Percentiles rank a stretch among this genome's conserved stretches.
Evolutionary conservation across 2,888 invertebrate genomes (phyloP).

Genomic region (Caenorhabditis uteleia): DNA sequence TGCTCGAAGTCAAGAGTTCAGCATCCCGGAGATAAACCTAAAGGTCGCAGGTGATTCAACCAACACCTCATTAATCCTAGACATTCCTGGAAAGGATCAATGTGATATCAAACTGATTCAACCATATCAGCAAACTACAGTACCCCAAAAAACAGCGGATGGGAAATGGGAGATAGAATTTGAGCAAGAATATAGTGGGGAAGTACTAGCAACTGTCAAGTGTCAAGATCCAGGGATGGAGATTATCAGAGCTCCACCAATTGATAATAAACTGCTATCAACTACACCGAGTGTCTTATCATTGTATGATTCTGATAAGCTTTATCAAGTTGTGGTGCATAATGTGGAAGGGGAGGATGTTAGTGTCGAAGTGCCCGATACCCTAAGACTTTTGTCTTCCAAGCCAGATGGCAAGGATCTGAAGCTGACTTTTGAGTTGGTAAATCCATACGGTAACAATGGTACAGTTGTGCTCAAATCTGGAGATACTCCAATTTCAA

Average conservation of each 20-base stretch:
- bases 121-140: slow-evolving; percentile 9
- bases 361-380: no score
- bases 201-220: slow-evolving; percentile 31
- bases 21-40: slow-evolving; percentile 29
- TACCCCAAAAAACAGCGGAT: neutral
- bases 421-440: no score
- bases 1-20: slow-evolving; percentile 10
- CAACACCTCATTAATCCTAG: no score
- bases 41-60: slow-evolving; percentile 24
- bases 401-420: no score
- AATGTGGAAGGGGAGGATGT: no score
- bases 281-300: slow-evolving; percentile 3
- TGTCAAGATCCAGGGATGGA: slow-evolving; percentile 20
- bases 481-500: no score
- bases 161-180: slow-evolving; percentile 11
- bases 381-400: neutral
- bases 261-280: no score
- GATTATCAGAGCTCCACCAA: slow-evolving; percentile 28
- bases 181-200: slow-evolving; percentile 22
- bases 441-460: no score
- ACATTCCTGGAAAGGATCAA: no score
- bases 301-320: no score
- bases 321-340: no score
- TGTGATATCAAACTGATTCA: slow-evolving; percentile 22
- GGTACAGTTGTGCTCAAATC: no score